Conservation (phyloP, 2,113 vertebrate genomes). For the Cebus imitator region DNA sequence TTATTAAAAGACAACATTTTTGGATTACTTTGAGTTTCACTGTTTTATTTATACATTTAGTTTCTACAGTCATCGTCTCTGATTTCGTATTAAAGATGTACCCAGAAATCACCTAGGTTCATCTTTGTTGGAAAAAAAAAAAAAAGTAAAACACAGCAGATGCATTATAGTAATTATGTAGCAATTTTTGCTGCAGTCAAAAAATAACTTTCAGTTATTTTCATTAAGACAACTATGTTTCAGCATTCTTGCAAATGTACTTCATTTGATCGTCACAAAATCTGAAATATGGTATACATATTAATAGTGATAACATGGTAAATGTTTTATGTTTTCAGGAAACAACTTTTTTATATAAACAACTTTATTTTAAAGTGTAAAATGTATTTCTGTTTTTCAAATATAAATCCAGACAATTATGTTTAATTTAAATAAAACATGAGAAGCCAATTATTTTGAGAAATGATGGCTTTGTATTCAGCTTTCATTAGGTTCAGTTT, state of each 20-base stretch:
- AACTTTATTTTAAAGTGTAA: conserved; percentile 25
- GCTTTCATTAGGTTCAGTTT: not conserved
- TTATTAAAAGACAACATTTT: conserved; percentile 36
- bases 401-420: not conserved
- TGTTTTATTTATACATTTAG: conserved; percentile 28
- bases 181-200: conserved; percentile 64
- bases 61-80: not conserved
- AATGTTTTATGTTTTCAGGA: not conserved
- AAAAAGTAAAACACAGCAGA: conserved; percentile 26
- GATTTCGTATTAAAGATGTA: conserved; percentile 26
- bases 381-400: conserved; percentile 33
- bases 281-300: not conserved
- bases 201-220: conserved; percentile 41
- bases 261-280: not conserved
- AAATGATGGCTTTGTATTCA: not conserved
- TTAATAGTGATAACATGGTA: not conserved
- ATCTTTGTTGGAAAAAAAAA: conserved; percentile 9
- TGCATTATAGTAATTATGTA: conserved; percentile 55
- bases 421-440: not conserved
- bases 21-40: not conserved
- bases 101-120: conserved; percentile 36
- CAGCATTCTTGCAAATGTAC: not conserved
- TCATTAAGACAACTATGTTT: conserved; percentile 45
- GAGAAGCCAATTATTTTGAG: conserved; percentile 20
- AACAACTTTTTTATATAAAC: not conserved